phyloP scores from a whole-genome alignment of 2,888 invertebrate species.

The Rhamphomyia laevipes region DNA sequence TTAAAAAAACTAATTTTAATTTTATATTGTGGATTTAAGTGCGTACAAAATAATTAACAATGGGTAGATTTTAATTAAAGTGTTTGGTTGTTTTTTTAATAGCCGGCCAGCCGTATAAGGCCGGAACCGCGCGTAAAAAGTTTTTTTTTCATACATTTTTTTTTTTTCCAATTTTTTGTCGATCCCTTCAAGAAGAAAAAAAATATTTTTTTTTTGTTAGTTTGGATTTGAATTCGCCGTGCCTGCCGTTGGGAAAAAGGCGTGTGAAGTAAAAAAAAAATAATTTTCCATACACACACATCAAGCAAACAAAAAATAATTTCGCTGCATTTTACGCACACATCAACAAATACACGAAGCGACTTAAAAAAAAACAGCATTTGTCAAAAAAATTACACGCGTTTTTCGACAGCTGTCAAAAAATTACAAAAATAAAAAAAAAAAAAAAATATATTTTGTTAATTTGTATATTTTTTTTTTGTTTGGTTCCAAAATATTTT shows the following conservation, averaged over 20 bases:
- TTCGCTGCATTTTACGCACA: neutral
- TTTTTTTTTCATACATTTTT: neutral
- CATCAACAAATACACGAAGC: too few relatives aligned
- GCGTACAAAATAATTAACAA: conserved; percentile 52
- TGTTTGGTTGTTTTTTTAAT: conserved; percentile 51
- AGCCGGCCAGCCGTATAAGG: conserved; percentile 53
- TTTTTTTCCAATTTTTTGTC: too few relatives aligned
- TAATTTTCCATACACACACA: neutral
- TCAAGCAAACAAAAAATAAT: conserved; percentile 2
- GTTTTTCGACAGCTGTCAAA: conserved; percentile 30
- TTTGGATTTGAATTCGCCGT: conserved; percentile 3
- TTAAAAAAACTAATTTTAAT: conserved; percentile 58
- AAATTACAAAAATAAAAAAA: conserved; percentile 32
- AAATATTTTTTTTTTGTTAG: neutral
- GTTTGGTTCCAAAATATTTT: neutral
- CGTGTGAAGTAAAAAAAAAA: neutral
- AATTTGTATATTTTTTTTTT: conserved; percentile 11
- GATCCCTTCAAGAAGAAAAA: too few relatives aligned
- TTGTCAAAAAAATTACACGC: conserved; percentile 28
- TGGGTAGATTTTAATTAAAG: conserved; percentile 54
- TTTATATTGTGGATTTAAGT: conserved; percentile 65
- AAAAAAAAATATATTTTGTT: conserved; percentile 25
- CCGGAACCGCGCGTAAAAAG: conserved; percentile 8
- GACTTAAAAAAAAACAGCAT: neutral
- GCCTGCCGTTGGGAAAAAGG: conserved; percentile 8